A percentile compares a stretch with the other conserved stretches of the same genome.
Evolutionary conservation across 2,888 invertebrate genomes (phyloP).

Genomic region (Zele albiditarsus): DNA sequence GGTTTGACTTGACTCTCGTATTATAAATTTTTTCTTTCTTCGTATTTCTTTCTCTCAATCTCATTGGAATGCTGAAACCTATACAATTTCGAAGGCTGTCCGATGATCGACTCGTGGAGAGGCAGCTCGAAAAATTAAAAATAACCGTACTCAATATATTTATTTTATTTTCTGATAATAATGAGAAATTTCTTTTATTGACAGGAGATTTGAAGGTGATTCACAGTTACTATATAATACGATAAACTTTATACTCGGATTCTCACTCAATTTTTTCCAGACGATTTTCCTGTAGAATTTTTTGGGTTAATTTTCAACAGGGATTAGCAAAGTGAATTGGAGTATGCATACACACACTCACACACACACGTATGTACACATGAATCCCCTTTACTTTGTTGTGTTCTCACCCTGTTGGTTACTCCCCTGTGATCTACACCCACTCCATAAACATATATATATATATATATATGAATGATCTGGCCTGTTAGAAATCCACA

Average conservation of each 20-base stretch:
- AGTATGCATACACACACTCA: background rate
- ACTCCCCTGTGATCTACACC: slow-evolving; percentile 16
- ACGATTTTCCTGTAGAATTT: background rate
- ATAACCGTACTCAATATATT: slow-evolving; percentile 14
- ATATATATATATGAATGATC: slow-evolving; percentile 5
- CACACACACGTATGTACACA: background rate
- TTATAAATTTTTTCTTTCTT: slow-evolving; percentile 42
- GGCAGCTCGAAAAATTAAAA: background rate
- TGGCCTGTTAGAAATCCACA: slow-evolving; percentile 18
- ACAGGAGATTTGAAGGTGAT: background rate
- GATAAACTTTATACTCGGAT: too few species aligned
- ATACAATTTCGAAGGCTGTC: slow-evolving; percentile 12
- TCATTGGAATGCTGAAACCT: slow-evolving; percentile 12
- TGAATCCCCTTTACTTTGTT: background rate
- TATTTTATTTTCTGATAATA: slow-evolving; percentile 48
- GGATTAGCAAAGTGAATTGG: background rate
- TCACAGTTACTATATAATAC: too few species aligned
- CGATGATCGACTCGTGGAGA: background rate
- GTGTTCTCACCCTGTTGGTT: slow-evolving; percentile 17
- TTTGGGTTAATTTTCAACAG: background rate
- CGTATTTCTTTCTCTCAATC: slow-evolving; percentile 46
- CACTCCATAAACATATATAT: background rate
- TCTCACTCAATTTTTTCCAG: too few species aligned
- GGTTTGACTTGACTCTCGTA: slow-evolving; percentile 12
- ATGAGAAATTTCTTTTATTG: background rate